phyloP scores from a whole-genome alignment of 1,140 invertebrate species.

The Phocides pigmalion region DNA sequence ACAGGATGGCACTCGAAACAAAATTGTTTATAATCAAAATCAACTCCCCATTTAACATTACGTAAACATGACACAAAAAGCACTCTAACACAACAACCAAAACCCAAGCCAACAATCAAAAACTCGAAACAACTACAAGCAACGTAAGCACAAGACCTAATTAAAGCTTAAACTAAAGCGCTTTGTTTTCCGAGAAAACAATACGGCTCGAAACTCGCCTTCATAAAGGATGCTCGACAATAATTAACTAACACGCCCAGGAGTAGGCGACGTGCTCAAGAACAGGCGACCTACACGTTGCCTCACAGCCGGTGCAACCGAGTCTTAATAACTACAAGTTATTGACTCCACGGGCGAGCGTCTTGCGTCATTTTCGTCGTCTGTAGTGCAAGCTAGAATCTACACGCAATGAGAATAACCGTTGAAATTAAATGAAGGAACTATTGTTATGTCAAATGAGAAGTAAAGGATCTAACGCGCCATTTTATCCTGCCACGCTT shows the following conservation, averaged over 20 bases:
- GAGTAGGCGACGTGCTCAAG: constrained; percentile 30
- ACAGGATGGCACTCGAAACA: not conserved
- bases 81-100: not conserved
- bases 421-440: no score
- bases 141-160: constrained; percentile 27
- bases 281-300: constrained; percentile 19
- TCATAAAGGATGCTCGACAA: constrained; percentile 31
- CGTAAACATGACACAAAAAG: constrained; percentile 10
- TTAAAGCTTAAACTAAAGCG: constrained; percentile 31
- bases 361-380: not conserved
- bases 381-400: no score
- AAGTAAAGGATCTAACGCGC: no score
- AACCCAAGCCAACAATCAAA: constrained; percentile 5
- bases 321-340: constrained; percentile 20
- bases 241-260: constrained; percentile 31
- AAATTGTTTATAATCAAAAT: not conserved
- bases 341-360: constrained; percentile 1
- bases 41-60: not conserved
- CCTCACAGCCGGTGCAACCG: not conserved
- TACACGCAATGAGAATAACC: no score
- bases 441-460: no score
- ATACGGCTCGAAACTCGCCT: constrained; percentile 28
- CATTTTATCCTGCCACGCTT: no score
- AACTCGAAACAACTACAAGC: constrained; percentile 7
- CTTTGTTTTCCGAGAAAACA: constrained; percentile 33